Evolutionary conservation across 2,797 vertebrate species (phyloP), one percentile per base, ranked within the genome.

Genomic region (Corythornis leucogaster): DNA sequence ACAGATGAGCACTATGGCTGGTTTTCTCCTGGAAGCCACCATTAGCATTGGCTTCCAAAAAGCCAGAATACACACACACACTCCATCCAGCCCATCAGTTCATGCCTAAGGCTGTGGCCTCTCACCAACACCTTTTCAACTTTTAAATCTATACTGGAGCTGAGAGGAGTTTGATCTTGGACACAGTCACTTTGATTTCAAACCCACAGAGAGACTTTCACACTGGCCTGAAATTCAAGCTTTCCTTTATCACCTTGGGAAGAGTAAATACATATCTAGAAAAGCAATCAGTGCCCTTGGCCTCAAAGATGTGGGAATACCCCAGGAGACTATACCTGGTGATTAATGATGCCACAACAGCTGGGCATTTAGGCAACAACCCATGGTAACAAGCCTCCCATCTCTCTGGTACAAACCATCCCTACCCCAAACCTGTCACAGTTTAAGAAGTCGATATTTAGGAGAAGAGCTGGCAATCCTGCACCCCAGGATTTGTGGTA

Each of bases 311-410:
- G 14, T 0, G 1, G 33, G 20, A 78, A 31, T 38, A 59, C 12
- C 31, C 25, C 0, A 0, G 24, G 55, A 59, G 40, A 50, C 22
- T 2, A 0, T 8, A 15, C 20, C 35, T 4, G 1, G 4, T 11
- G 28, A 8, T 10, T 77, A 62, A 57, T 0, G 1, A 14, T 12
- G 28, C 8, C 54, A 68, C 46, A 35, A 48, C 70, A 87, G 59
- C 31, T 25, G 46, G 58, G 58, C 18, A 8, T 4, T 35, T 11
- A 7, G 1, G 6, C 2, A 1, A 7, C 4, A 11, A 20, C 78
- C 57, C 63, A 18, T 9, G n/a, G 35, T 17, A 75, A 58, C 33
- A 20, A 24, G 18, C 5, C 51, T 86, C 80, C 57, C 67, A 5
- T 8, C 42, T 43, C 51, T 68, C 43, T 0, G 0, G 21, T 51